These are phyloP conservation scores for Drosophila tani DNA, from an alignment of 1,140 invertebrate species.

Conservation along the genomic window DNA sequence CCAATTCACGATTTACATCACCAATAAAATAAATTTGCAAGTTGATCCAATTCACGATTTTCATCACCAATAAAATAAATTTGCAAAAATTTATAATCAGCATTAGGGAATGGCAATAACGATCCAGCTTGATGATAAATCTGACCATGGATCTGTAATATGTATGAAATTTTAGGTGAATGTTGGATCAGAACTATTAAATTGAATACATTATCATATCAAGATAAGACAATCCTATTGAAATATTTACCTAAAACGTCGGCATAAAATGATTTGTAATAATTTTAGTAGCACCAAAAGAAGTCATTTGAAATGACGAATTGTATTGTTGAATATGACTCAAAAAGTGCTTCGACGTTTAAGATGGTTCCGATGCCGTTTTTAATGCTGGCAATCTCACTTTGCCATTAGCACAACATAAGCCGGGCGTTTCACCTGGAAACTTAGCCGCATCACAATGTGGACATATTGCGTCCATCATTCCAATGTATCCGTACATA, in stretches of 20 bases:
- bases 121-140: background rate
- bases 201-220: background rate
- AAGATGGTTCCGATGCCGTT: too few relatives aligned
- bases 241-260: background rate
- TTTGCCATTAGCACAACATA: too few relatives aligned
- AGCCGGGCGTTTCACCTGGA: too few relatives aligned
- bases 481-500: too few relatives aligned
- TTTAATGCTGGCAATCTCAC: too few relatives aligned
- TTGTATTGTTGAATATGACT: background rate
- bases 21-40: background rate
- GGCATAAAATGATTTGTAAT: background rate
- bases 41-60: background rate
- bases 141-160: constrained; percentile 3
- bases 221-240: background rate
- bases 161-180: background rate
- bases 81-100: background rate
- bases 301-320: too few relatives aligned
- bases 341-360: too few relatives aligned
- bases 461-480: too few relatives aligned
- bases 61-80: too few relatives aligned
- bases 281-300: constrained; percentile 1
- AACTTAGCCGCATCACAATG: too few relatives aligned
- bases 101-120: background rate
- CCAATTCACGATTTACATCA: background rate
- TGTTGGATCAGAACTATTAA: background rate